Evolutionary conservation across 2,888 invertebrate species (phyloP).

Genomic region (Quadroppia sp.): DNA sequence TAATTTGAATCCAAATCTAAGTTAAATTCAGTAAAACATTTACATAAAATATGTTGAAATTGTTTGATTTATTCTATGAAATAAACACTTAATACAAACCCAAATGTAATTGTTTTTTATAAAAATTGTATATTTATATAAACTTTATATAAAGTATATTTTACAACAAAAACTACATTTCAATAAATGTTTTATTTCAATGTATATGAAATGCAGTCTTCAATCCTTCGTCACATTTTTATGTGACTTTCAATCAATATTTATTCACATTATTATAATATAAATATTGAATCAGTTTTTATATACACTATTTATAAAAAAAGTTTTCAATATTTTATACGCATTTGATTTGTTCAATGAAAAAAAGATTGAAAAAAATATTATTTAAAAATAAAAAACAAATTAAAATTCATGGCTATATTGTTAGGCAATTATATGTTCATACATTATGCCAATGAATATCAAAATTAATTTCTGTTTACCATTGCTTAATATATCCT

Average conservation of each 20-base stretch:
- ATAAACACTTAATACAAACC: too few relatives aligned
- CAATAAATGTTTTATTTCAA: too few relatives aligned
- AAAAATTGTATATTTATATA: too few relatives aligned
- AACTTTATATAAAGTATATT: too few relatives aligned
- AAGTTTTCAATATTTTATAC: background rate
- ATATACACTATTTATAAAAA: background rate
- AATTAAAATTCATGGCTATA: slow-evolving; percentile 22
- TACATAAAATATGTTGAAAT: too few relatives aligned
- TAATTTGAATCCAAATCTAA: too few relatives aligned
- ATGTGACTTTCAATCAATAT: slow-evolving; percentile 8
- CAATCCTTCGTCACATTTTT: background rate
- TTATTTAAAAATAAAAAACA: background rate
- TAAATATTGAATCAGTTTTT: slow-evolving; percentile 19
- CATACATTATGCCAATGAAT: background rate
- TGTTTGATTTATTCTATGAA: too few relatives aligned
- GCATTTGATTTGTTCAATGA: background rate
- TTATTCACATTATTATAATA: slow-evolving; percentile 23
- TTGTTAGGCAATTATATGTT: background rate
- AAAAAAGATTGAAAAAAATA: background rate
- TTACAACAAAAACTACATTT: too few relatives aligned
- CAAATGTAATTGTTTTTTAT: too few relatives aligned
- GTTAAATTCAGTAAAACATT: too few relatives aligned
- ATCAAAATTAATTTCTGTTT: background rate
- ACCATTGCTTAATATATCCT: slow-evolving; percentile 24
- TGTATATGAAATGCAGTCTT: too few relatives aligned